Evolutionary conservation across 2,113 vertebrate genomes (phyloP).

Genomic region (Phrynosoma blainvillii): DNA sequence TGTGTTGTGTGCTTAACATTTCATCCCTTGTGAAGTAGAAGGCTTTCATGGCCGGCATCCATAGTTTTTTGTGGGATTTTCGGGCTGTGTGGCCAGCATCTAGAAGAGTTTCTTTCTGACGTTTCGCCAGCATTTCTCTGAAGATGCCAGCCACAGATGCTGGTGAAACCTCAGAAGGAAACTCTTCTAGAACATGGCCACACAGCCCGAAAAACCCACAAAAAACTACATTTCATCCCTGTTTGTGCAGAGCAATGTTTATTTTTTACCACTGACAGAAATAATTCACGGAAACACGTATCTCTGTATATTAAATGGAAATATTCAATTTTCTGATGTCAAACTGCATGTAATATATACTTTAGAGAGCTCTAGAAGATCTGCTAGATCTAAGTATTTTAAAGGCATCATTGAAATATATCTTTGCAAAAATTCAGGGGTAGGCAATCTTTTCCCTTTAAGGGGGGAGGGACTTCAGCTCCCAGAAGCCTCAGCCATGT

Average conservation of each 20-base stretch:
- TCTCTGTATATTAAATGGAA: not conserved
- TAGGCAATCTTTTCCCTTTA: too few species aligned
- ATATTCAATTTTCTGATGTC: not conserved
- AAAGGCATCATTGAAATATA: not conserved
- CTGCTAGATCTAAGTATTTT: slow-evolving; percentile 17
- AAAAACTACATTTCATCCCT: not conserved
- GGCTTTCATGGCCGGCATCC: too few species aligned
- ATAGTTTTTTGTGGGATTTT: too few species aligned
- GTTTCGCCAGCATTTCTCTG: too few species aligned
- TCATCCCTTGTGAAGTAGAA: not conserved
- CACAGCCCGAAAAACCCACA: too few species aligned
- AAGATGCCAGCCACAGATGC: too few species aligned
- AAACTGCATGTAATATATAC: not conserved
- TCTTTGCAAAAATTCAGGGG: not conserved
- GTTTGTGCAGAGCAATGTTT: not conserved
- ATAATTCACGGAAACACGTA: not conserved
- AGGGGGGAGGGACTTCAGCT: too few species aligned
- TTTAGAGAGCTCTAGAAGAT: not conserved
- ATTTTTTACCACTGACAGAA: not conserved
- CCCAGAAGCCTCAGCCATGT: too few species aligned
- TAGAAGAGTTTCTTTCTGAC: too few species aligned
- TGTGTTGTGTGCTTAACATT: not conserved
- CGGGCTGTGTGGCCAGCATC: too few species aligned
- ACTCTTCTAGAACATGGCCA: too few species aligned
- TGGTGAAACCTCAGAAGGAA: too few species aligned